Base-by-base conservation (phyloP, 2,113 vertebrate species). In the Coregonus clupeaformis region DNA sequence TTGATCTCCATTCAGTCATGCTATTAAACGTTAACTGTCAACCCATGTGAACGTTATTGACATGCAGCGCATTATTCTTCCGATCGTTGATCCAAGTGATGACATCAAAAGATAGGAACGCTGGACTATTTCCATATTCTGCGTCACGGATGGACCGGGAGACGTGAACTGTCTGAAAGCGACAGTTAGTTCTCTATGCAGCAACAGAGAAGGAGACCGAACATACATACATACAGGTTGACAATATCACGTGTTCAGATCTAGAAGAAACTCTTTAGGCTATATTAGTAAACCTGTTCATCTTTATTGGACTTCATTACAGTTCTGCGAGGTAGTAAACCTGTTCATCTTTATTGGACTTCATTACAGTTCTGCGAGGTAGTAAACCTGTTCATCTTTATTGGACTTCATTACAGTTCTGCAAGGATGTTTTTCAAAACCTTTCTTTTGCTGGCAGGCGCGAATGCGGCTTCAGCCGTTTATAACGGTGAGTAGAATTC, bases 401-500 rank as follows among this genome's bases (percentile, higher is more conserved):
- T 4, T 1, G 52, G 25, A 71, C 6, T 71, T 71, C 1, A 14
- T 63, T 63, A 32, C 30, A 14, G 4, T 32, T 32, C 22, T 16
- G n/a, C 57, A 0, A 62, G 29, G 64, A 30, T 68, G 57, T 22
- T 29, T 77, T 32, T 29, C 5, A 45, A 71, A n/a, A 36, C 12
- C 4, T 12, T 77, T 14, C 42, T 0, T 76, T 1, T 73, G 14
- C 27, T 85, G 45, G 1, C 57, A 9, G 80, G 42, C 6, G 77
- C 36, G 12, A 16, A 18, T 0, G 42, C 18, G 1, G 55, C 77
- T 30, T 7, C 24, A 3, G 72, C 71, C 72, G 74, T 0, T 7
- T 3, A 7, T 0, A 88, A 86, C 75, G 71, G 86, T 88, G 75
- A 84, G 80, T 30, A 27, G 18, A 29, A 30, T 27, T 29, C 3